Conservation (phyloP, 2,888 invertebrate genomes). For the Resseliella maxima region DNA sequence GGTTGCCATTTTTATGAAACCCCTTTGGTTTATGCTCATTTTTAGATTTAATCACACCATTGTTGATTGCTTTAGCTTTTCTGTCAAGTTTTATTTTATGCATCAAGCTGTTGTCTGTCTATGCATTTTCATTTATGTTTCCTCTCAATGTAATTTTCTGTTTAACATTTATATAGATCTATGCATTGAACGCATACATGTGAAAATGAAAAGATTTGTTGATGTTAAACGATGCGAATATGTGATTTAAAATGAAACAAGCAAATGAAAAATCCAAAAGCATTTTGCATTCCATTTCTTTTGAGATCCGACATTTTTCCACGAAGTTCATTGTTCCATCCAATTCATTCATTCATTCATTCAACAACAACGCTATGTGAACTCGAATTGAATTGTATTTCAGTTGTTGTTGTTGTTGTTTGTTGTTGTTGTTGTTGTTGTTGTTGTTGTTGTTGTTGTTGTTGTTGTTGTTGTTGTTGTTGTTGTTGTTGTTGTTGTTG, state of each 20-base stretch:
- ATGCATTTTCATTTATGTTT: background rate
- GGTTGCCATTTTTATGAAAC: slow-evolving; percentile 31
- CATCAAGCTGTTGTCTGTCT: background rate
- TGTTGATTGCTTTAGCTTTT: slow-evolving; percentile 22
- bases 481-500: too few species aligned
- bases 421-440: too few species aligned
- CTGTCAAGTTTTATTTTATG: background rate
- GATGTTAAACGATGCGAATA: slow-evolving; percentile 8
- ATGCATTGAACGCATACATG: too few species aligned
- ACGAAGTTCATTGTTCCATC: slow-evolving; percentile 11
- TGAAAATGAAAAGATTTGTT: slow-evolving; percentile 33
- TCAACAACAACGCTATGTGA: background rate
- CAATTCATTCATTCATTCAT: background rate
- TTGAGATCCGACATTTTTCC: background rate
- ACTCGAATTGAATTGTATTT: slow-evolving; percentile 15
- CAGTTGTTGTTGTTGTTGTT: too few species aligned
- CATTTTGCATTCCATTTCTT: slow-evolving; percentile 21
- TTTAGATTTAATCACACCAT: slow-evolving; percentile 33
- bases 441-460: too few species aligned
- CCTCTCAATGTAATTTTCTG: background rate
- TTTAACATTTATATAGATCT: background rate
- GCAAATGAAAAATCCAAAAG: background rate
- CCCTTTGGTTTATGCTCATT: slow-evolving; percentile 40
- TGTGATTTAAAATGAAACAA: slow-evolving; percentile 2
- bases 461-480: too few species aligned